Evolutionary conservation across 2,888 invertebrate species (phyloP).

Genomic region (Perithous albicinctus): DNA sequence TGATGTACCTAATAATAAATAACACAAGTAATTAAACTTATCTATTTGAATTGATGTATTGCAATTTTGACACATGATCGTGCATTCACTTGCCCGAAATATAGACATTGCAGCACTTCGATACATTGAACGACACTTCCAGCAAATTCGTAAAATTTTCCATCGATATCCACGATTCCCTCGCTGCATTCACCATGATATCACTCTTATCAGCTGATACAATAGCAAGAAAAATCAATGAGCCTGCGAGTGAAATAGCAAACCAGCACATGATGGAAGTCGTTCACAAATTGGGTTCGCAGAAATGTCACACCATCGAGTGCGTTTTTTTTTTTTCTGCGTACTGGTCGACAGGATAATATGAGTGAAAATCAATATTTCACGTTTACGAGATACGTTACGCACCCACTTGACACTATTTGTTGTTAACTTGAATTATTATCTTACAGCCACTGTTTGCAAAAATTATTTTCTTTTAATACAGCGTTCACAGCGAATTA

Average conservation of each 20-base stretch:
- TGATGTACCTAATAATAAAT: constrained; percentile 63
- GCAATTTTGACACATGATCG: not conserved
- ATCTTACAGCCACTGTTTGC: not conserved
- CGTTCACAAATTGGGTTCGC: not conserved
- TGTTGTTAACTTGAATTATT: not conserved
- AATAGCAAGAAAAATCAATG: not conserved
- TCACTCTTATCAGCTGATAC: constrained; percentile 33
- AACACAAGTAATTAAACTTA: not conserved
- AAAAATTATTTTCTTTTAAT: not conserved
- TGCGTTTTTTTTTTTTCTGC: too few relatives aligned
- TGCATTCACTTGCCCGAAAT: constrained; percentile 67
- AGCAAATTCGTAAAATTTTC: constrained; percentile 70
- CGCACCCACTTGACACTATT: not conserved
- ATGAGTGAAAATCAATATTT: not conserved
- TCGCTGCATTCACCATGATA: constrained; percentile 36
- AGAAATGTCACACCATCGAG: not conserved
- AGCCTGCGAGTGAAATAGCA: not conserved
- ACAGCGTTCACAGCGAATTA: not conserved
- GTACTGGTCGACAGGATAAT: not conserved
- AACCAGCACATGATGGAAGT: not conserved
- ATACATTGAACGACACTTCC: constrained; percentile 68
- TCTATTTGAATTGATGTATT: not conserved
- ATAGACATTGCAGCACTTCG: constrained; percentile 75
- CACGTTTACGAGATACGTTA: not conserved
- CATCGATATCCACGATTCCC: constrained; percentile 72